These are phyloP conservation scores for Brachypalpus laphriformis DNA, from an alignment of 2,888 invertebrate species.

Conservation along the genomic window DNA sequence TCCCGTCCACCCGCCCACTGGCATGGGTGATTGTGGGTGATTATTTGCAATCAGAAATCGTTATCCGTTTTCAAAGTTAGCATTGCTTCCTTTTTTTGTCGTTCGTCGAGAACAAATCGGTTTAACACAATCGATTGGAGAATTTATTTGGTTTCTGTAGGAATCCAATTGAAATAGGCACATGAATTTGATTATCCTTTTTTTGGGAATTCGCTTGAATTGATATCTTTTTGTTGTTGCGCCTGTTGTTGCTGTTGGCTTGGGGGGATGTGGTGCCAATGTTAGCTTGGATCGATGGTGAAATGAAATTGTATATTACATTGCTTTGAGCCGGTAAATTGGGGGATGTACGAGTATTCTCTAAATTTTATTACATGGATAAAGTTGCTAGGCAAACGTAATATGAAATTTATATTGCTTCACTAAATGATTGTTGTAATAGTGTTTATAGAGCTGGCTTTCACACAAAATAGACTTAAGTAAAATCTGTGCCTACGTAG, in stretches of 20 bases:
- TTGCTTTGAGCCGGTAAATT: neutral
- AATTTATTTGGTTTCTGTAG: constrained; percentile 36
- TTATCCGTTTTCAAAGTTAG: constrained; percentile 40
- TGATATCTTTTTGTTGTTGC: neutral
- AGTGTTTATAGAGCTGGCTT: too few species aligned
- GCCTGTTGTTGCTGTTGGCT: neutral
- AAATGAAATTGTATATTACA: neutral
- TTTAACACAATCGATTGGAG: constrained; percentile 58
- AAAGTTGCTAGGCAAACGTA: too few species aligned
- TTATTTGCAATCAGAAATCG: constrained; percentile 55
- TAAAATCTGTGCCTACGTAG: too few species aligned
- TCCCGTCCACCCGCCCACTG: neutral
- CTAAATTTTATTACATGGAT: too few species aligned
- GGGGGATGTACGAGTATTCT: neutral
- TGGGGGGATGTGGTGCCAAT: neutral
- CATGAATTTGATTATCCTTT: constrained; percentile 31
- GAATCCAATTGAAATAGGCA: constrained; percentile 32
- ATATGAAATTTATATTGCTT: too few species aligned
- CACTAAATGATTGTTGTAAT: too few species aligned
- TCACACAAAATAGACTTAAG: too few species aligned
- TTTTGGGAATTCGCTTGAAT: neutral
- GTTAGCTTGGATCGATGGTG: neutral
- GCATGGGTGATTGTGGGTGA: constrained; percentile 21
- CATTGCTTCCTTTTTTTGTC: neutral
- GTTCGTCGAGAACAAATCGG: constrained; percentile 39